Evolutionary conservation across 2,797 vertebrate genomes (phyloP), one percentile per base, ranked within the genome.

Genomic region (Ctenopoma kingsleyae): DNA sequence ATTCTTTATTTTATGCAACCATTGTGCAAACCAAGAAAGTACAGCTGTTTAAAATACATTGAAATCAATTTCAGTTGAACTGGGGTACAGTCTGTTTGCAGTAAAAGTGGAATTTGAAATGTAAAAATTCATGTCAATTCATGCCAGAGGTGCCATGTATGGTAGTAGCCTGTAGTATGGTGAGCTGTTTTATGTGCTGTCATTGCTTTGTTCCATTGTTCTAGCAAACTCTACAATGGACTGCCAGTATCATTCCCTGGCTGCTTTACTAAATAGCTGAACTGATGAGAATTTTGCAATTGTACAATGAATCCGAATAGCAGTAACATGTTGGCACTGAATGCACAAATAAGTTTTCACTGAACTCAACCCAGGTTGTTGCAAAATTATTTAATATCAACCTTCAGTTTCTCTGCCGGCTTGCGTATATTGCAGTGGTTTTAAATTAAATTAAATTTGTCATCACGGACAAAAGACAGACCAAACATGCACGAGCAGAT

Each of bases 381-480:
- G 22, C 5, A n/a, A n/a, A 52, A 64, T 67, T 8, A 46, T 35
- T 56, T 27, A 53, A 27, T 32, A 36, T 63, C 49, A 57, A 56
- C 32, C 10, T 19, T 23, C 7, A 38, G 57, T 48, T 71, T 46
- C 35, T 70, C 61, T 8, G n/a, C 23, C 22, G 41, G 27, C 67
- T 75, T 67, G 58, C 60, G 44, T 55, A 9, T 62, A 72, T 80
- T 82, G 59, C 52, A 44, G 27, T 56, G 57, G 19, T 81, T 83
- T 78, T 52, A 59, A 73, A 81, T 69, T 36, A 30, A 62, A 64
- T 59, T 72, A 41, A 65, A 77, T 80, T 66, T 74, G 23, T 51
- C 63, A 50, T 50, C 30, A 47, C 3, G 44, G 81, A 84, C 53
- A 59, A 38, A 64, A 76, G 63, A 59, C 82, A 78, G 67, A 60